Evolutionary conservation across 2,113 vertebrate species (phyloP), one percentile per base, ranked within the genome.

Genomic region (Aegypius monachus): DNA sequence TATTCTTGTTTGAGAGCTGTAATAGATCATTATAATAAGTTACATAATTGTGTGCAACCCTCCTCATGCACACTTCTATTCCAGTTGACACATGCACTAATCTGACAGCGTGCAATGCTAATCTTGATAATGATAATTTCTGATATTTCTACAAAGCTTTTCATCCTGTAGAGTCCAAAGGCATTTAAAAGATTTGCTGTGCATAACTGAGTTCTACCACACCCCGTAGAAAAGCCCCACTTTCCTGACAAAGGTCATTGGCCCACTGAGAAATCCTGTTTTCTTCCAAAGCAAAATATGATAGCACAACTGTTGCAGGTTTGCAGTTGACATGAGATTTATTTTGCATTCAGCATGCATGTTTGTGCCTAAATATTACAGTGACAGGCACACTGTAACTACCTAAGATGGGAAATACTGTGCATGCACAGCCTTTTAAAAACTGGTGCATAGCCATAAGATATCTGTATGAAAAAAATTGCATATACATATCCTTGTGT

Each of bases 41-140:
- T 82, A 87, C 1, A 0, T 92, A 84, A 81, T 63, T 77, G 38
- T 7, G 8, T 34, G 26, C 80, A 90, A 74, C 26, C 29, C 18
- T 95, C 82, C 63, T 81, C 67, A 81, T 36, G 52, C 9, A 74
- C 23, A 16, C 31, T 86, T 63, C 43, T 80, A 88, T 94, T 93
- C 32, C 34, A 68, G 73, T n/a, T 94, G 86, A 89, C 93, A 79
- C 56, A 80, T 75, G 77, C 88, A 87, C 88, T 91, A 85, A 95
- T 85, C 83, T 89, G 93, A 89, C 79, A 68, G 62, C 84, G 45
- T 34, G 84, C 56, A 89, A 85, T 65, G 47, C 79, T 95, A 79
- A 92, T 91, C 91, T 75, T 68, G 65, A 78, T 93, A 92, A 91
- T 84, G 68, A 72, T 77, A 68, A 82, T 85, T 95, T 94, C 34